These are phyloP conservation scores for Philhelius pedissequus DNA, from an alignment of 2,888 invertebrate species.

Conservation along the genomic window DNA sequence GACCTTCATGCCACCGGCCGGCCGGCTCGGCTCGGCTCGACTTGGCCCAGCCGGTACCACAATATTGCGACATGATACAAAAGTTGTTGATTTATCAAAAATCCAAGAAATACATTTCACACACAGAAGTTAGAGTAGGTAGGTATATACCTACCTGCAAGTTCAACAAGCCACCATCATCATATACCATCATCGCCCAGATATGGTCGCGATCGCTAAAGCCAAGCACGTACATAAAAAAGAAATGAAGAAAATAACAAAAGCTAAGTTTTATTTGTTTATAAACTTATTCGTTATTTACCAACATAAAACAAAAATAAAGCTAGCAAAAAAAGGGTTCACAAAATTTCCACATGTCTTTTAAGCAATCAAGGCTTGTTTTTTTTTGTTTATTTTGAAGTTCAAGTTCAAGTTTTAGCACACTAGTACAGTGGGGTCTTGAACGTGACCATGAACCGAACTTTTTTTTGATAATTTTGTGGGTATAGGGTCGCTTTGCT, in stretches of 20 bases:
- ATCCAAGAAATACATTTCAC: conserved; percentile 30
- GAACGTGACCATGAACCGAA: conserved; percentile 51
- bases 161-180: not conserved
- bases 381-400: conserved; percentile 42
- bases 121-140: conserved; percentile 13
- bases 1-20: conserved; percentile 38
- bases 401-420: conserved; percentile 64
- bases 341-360: conserved; percentile 33
- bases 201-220: conserved; percentile 30
- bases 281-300: conserved; percentile 59
- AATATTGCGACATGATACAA: not conserved
- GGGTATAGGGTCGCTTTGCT: conserved; percentile 28
- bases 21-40: too few relatives aligned
- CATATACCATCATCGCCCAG: not conserved
- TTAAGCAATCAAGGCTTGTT: not conserved
- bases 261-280: conserved; percentile 44
- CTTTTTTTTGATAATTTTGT: conserved; percentile 31
- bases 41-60: not conserved
- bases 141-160: not conserved
- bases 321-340: conserved; percentile 8
- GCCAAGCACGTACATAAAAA: conserved; percentile 32
- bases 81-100: conserved; percentile 49
- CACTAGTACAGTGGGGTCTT: conserved; percentile 60
- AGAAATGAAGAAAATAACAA: conserved; percentile 8
- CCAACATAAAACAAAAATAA: conserved; percentile 37